These are phyloP conservation scores for Drosophila birchii DNA, from an alignment of 2,888 invertebrate species.

Conservation along the genomic window DNA sequence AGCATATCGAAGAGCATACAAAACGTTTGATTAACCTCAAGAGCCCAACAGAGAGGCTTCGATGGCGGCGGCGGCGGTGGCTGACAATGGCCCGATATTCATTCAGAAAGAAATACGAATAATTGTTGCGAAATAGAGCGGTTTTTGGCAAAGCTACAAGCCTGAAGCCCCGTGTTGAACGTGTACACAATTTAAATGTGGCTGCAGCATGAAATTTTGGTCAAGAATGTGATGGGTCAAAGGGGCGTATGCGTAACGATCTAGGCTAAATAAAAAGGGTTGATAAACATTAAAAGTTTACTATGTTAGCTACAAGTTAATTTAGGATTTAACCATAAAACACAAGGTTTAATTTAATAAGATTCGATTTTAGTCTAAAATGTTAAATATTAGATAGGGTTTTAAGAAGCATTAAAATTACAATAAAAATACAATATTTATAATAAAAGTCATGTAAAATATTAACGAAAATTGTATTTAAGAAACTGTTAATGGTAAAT, in stretches of 20 bases:
- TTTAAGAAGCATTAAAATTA: too few species aligned
- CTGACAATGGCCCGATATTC: slow-evolving; percentile 76
- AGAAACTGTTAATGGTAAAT: not conserved
- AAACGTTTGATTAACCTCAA: slow-evolving; percentile 76
- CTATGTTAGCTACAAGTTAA: not conserved
- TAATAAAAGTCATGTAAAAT: not conserved
- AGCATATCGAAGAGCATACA: slow-evolving; percentile 66
- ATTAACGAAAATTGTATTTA: not conserved
- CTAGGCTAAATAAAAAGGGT: not conserved
- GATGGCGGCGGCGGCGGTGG: slow-evolving; percentile 5
- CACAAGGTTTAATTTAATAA: not conserved
- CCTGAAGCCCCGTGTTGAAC: slow-evolving; percentile 51
- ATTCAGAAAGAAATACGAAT: slow-evolving; percentile 61
- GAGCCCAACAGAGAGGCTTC: slow-evolving; percentile 59
- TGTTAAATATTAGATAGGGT: not conserved
- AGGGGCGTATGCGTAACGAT: slow-evolving; percentile 55
- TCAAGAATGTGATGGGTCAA: slow-evolving; percentile 66
- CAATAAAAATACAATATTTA: not conserved
- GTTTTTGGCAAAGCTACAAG: slow-evolving; percentile 57
- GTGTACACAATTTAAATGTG: slow-evolving; percentile 64
- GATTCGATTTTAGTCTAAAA: too few species aligned
- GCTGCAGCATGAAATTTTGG: slow-evolving; percentile 14
- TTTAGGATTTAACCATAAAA: not conserved
- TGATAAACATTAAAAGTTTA: not conserved
- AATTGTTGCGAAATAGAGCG: slow-evolving; percentile 74